Conservation (phyloP, 2,113 vertebrate species). For the Meles meles region DNA sequence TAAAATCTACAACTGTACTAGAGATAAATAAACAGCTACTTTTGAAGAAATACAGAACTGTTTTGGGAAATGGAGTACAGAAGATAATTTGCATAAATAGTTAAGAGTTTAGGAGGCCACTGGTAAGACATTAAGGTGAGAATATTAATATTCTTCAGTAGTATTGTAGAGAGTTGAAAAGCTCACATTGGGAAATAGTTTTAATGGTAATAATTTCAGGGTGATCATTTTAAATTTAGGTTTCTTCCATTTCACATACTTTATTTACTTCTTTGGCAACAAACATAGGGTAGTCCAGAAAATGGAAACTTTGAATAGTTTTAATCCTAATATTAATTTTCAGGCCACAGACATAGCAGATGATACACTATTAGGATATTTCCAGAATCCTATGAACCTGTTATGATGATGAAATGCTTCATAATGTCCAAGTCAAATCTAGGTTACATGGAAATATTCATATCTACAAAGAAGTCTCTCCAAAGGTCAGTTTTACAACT, state of each 20-base stretch:
- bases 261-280: neutral
- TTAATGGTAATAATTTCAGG: conserved; percentile 8
- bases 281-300: neutral
- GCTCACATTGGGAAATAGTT: neutral
- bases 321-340: conserved; percentile 7
- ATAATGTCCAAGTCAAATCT: neutral
- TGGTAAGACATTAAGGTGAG: neutral
- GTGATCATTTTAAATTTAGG: neutral
- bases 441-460: neutral
- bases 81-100: conserved; percentile 19
- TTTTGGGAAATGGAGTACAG: conserved; percentile 15
- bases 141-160: conserved; percentile 35
- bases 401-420: neutral
- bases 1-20: neutral
- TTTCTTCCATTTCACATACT: conserved; percentile 4
- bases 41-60: neutral
- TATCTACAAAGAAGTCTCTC: neutral
- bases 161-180: neutral
- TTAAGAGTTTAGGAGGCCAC: neutral
- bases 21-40: neutral
- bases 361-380: neutral
- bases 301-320: neutral
- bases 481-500: neutral
- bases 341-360: neutral
- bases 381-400: neutral